phyloP scores from a whole-genome alignment of 1,140 invertebrate species.

The Aricia agestis region DNA sequence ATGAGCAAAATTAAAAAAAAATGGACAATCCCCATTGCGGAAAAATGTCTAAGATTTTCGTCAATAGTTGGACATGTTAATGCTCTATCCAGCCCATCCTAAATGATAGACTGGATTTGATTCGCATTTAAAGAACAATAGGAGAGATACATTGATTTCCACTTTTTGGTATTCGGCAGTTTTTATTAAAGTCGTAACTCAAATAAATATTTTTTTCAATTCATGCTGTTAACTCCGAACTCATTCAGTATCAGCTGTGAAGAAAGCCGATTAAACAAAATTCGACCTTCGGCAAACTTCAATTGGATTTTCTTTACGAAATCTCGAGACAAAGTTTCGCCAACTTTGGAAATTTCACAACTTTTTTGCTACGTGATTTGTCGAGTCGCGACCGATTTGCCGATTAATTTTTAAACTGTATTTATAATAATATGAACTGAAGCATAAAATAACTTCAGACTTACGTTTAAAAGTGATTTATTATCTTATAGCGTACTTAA shows the following conservation, averaged over 20 bases:
- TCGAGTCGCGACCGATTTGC: not conserved
- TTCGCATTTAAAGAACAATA: too few species aligned
- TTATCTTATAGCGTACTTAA: too few species aligned
- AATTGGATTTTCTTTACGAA: not conserved
- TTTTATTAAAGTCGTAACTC: not conserved
- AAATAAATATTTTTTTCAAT: not conserved
- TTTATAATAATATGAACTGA: not conserved
- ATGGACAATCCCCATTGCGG: too few species aligned
- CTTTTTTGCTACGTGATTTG: slow-evolving; percentile 1
- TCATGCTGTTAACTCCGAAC: not conserved
- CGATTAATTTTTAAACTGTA: not conserved
- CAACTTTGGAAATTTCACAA: not conserved
- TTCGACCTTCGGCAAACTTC: not conserved
- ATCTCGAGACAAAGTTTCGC: not conserved
- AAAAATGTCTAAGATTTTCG: too few species aligned
- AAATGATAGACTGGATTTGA: too few species aligned
- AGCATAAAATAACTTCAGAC: not conserved
- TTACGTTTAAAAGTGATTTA: not conserved
- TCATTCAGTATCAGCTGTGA: not conserved
- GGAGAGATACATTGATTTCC: too few species aligned
- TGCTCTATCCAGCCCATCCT: too few species aligned
- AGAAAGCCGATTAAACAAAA: not conserved
- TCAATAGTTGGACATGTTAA: too few species aligned
- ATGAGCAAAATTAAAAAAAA: too few species aligned
- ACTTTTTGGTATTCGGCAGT: not conserved